Base-by-base conservation (phyloP, 2,797 vertebrate genomes). In the Crypturellus tataupa region DNA sequence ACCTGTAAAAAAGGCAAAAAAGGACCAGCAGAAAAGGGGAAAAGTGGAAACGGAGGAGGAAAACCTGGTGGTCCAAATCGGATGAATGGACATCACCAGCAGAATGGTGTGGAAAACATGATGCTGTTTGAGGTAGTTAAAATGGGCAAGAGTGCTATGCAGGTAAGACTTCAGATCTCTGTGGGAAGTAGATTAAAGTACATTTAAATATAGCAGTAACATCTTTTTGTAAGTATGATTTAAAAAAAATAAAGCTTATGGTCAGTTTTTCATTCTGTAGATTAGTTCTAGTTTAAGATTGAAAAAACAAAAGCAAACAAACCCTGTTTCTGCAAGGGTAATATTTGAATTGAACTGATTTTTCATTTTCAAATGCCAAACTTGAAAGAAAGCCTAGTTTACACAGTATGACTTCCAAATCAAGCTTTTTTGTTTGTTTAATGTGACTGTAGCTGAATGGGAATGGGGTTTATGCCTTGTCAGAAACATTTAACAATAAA, bases 81-180 rank as follows among this genome's bases (percentile, higher is more conserved):
- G 97, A 98, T 99, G 98, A 99, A 99, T 98, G 99, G 99, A 95
- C 99, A 99, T 98, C 99, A 99, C 95, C 99, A 99, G 96, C 99
- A 99, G 98, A 99, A 99, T 98, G 99, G 99, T 98, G 99, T 99
- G 98, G 99, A 99, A 98, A 99, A 99, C 98, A 99, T 99, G 98
- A 99, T 99, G 98, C 97, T 99, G 94, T 99, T 99, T 97, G 99
- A 99, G 97, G 99, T 99, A 93, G 99, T 99, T 71, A 99, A 99
- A 98, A 97, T 99, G 98, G 99, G 99, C 97, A 99, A 99, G 98
- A 99, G 99, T 98, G 99, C 99, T 97, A 99, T 99, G 98, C 99
- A 99, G 99, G 99, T 99, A 98, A 97, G 88, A 46, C 80, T 81
- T 94, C 37, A 40, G 10, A 7, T 64, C 53, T 56, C 59, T 55